phyloP scores from a whole-genome alignment of 2,888 invertebrate species.

The Noctua pronuba region DNA sequence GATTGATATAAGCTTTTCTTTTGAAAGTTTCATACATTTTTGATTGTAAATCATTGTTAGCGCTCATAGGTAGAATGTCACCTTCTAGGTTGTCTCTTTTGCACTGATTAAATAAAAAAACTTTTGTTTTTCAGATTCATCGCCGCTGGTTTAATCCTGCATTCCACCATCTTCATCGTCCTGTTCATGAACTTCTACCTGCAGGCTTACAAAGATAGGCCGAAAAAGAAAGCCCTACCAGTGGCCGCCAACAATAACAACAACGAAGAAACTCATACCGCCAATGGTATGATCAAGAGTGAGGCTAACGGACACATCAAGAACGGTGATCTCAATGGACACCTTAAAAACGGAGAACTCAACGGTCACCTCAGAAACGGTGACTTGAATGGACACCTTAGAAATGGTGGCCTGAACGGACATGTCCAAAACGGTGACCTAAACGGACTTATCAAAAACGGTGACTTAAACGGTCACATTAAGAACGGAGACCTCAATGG shows the following conservation, averaged over 20 bases:
- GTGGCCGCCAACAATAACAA: slow-evolving; percentile 69
- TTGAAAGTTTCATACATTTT: neutral
- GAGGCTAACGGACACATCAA: slow-evolving; percentile 67
- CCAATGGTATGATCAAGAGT: slow-evolving; percentile 69
- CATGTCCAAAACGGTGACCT: slow-evolving; percentile 59
- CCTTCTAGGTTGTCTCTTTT: neutral
- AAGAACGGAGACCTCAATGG: slow-evolving; percentile 61
- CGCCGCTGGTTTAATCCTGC: slow-evolving; percentile 93
- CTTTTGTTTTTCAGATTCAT: slow-evolving; percentile 88
- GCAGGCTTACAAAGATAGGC: slow-evolving; percentile 92
- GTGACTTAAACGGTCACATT: slow-evolving; percentile 61
- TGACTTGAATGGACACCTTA: slow-evolving; percentile 65
- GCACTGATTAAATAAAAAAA: neutral
- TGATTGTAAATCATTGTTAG: neutral
- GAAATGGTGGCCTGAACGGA: slow-evolving; percentile 73
- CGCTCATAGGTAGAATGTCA: neutral
- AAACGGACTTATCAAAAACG: slow-evolving; percentile 65
- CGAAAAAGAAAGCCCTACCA: slow-evolving; percentile 56
- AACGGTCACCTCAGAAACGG: slow-evolving; percentile 53
- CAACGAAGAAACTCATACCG: slow-evolving; percentile 55
- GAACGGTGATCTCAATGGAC: slow-evolving; percentile 58
- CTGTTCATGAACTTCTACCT: slow-evolving; percentile 98
- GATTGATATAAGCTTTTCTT: neutral
- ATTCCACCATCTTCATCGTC: slow-evolving; percentile 96
- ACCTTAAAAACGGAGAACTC: slow-evolving; percentile 51